These are phyloP conservation scores for Caenorhabditis wallacei DNA, from an alignment of 2,888 invertebrate species.

Conservation along the genomic window DNA sequence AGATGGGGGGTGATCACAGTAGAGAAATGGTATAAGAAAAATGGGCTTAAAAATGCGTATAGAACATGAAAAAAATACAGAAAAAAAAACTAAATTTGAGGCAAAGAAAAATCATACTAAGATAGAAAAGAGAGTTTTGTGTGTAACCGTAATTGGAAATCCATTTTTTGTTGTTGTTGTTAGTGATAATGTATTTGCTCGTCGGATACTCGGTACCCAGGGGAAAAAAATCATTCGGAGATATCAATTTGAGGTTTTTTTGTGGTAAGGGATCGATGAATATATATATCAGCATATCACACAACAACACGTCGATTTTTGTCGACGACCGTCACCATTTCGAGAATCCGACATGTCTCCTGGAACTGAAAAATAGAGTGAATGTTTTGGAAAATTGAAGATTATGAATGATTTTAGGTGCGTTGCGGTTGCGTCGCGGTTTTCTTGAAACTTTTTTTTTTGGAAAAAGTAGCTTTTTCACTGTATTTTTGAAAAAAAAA, in stretches of 20 bases:
- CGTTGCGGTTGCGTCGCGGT: too few relatives aligned
- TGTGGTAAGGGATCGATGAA: too few relatives aligned
- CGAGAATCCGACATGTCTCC: slow-evolving; percentile 70
- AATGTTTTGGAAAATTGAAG: neutral
- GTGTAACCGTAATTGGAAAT: slow-evolving; percentile 48
- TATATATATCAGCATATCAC: slow-evolving; percentile 72
- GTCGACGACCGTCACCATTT: slow-evolving; percentile 58
- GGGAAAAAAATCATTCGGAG: neutral
- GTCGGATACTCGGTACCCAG: slow-evolving; percentile 49
- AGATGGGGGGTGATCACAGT: slow-evolving; percentile 28
- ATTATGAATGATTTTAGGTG: too few relatives aligned
- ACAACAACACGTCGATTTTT: slow-evolving; percentile 74
- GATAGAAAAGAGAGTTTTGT: slow-evolving; percentile 25
- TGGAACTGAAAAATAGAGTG: slow-evolving; percentile 40
- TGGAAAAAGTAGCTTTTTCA: neutral
- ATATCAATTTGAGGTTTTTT: slow-evolving; percentile 3
- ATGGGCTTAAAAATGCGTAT: slow-evolving; percentile 31
- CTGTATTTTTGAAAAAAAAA: too few relatives aligned
- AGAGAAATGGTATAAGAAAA: slow-evolving; percentile 51
- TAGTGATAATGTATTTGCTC: neutral
- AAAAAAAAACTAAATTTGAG: neutral
- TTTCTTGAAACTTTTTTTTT: too few relatives aligned
- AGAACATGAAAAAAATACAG: slow-evolving; percentile 45
- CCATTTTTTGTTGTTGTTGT: slow-evolving; percentile 20
- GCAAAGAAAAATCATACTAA: slow-evolving; percentile 6